Evolutionary conservation across 2,797 vertebrate genomes (phyloP), one percentile per base, ranked within the genome.

Genomic region (Myotis planiceps): DNA sequence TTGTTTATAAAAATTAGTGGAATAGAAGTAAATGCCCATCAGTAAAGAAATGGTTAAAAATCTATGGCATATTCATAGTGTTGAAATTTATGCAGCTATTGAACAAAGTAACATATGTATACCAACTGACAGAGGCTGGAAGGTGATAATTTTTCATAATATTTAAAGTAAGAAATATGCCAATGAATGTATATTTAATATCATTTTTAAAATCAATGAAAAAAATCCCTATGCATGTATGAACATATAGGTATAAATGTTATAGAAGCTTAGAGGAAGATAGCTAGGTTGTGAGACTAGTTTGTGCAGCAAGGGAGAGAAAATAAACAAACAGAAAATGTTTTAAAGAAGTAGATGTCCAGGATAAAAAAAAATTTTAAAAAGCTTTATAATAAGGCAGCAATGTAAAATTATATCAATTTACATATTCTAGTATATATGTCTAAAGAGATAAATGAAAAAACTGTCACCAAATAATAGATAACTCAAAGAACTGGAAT

Each of bases 21-120:
- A 75, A 71, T 21, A 88, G 69, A 95, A 74, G 6, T 60, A 94
- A 92, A 60, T 75, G n/a, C n/a, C 5, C 29, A 78, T 80, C 15
- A 6, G 45, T n/a, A 53, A 9, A 21, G 27, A 93, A 93, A 82
- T 23, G n/a, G 29, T n/a, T 92, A 78, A 96, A 94, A 90, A 81
- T 53, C 3, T 47, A 23, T 94, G 37, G 15, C 47, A 81, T 63
- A 58, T 47, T 80, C 23, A 49, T 66, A 88, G 2, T 55, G 79
- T 27, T 83, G 53, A 92, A 78, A 96, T 45, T 68, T 39, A 90
- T 9, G 34, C 7, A 90, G 15, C 29, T 39, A 85, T 15, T 95
- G 69, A 90, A 81, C 85, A 83, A 13, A 58, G 12, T 42, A 14
- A 69, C 6, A 18, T 53, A 58, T 12, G 15, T 82, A 58, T 79